phyloP scores from a whole-genome alignment of 2,113 vertebrate species.

The Callipepla californica region DNA sequence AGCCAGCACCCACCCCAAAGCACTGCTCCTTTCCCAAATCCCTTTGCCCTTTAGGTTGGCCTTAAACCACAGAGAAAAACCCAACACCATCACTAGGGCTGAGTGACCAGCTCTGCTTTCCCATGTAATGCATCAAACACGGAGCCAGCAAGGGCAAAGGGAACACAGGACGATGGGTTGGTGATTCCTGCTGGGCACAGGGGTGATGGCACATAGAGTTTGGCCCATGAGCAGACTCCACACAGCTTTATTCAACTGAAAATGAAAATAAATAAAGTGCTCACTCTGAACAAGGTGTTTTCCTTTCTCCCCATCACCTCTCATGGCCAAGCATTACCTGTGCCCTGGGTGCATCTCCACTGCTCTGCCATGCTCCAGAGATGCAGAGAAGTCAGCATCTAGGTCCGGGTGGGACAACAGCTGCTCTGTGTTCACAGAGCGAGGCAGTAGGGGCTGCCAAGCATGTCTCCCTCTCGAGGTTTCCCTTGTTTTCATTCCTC shows the following conservation, averaged over 20 bases:
- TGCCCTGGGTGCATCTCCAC: background rate
- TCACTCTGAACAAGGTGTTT: background rate
- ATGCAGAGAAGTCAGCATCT: background rate
- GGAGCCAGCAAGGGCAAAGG: background rate
- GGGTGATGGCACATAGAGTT: background rate
- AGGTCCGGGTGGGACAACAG: slow-evolving; percentile 7
- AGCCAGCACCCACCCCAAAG: background rate
- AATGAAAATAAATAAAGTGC: background rate
- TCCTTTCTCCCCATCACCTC: background rate
- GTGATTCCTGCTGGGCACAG: background rate
- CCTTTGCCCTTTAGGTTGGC: background rate
- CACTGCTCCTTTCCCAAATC: background rate
- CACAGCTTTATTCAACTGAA: background rate
- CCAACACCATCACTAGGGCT: background rate
- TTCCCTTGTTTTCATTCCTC: slow-evolving; percentile 3
- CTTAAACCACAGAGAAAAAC: background rate
- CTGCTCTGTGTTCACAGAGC: slow-evolving; percentile 19
- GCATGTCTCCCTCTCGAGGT: background rate
- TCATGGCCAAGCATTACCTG: background rate
- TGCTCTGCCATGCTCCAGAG: background rate
- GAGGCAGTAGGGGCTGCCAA: background rate
- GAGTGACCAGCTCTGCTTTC: background rate
- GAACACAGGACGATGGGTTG: background rate
- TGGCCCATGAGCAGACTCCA: background rate
- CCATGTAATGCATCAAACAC: background rate